A percentile compares a stretch with the other conserved stretches of the same genome.
Conservation (phyloP, 2,113 vertebrate genomes). For the Empidonax alnorum region DNA sequence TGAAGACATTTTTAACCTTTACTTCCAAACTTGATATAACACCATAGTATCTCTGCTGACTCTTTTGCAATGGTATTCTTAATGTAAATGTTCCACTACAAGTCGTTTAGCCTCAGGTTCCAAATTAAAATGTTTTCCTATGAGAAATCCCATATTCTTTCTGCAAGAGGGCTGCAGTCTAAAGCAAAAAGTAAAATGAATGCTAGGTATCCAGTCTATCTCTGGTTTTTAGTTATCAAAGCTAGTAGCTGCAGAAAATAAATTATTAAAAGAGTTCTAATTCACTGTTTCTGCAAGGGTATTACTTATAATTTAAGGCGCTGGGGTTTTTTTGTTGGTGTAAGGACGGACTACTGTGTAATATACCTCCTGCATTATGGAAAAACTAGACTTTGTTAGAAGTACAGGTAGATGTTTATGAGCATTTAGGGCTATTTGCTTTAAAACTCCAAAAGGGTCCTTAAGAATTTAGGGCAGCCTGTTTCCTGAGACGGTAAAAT, state of each 20-base stretch:
- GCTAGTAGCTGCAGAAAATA: background rate
- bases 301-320: background rate
- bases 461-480: background rate
- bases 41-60: background rate
- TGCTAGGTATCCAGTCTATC: background rate
- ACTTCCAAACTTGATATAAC: background rate
- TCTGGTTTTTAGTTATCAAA: background rate
- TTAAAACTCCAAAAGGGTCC: background rate
- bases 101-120: background rate
- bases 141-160: background rate
- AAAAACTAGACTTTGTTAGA: background rate
- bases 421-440: background rate
- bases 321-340: background rate
- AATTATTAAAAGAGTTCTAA: background rate
- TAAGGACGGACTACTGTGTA: background rate
- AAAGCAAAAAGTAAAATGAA: background rate
- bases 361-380: background rate
- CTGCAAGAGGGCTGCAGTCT: background rate
- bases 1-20: background rate
- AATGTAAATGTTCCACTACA: background rate
- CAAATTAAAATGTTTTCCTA: background rate
- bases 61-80: background rate
- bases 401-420: background rate
- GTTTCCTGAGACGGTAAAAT: background rate
- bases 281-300: background rate